Evolutionary conservation across 23 tunicate species (phyloP).

Genomic region (Botrylloides violaceus): DNA sequence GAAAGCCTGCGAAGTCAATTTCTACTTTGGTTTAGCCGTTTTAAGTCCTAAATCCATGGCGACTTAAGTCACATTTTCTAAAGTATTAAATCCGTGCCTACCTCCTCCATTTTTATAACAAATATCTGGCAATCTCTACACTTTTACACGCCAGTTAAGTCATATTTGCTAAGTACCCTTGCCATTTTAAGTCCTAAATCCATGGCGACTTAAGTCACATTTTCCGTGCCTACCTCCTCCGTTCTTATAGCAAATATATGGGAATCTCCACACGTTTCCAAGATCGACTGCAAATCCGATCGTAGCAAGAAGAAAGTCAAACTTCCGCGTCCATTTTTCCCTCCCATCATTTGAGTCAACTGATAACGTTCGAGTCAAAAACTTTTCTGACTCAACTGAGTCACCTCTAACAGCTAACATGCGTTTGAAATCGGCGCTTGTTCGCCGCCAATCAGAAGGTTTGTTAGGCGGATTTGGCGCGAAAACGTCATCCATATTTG

Average conservation of each 20-base stretch:
- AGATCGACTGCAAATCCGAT: slow-evolving; percentile 88
- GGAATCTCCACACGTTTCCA: slow-evolving; percentile 90
- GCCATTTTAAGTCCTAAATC: no score
- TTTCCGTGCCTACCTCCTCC: slow-evolving; percentile 82
- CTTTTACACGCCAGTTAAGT: no score
- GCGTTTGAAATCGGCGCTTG: background rate
- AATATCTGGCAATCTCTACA: no score
- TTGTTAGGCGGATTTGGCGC: background rate
- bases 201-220: no score
- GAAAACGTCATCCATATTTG: background rate
- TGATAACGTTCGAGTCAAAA: slow-evolving; percentile 7
- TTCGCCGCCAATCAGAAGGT: slow-evolving; percentile 1
- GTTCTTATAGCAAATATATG: slow-evolving; percentile 63
- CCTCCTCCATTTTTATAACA: no score
- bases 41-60: no score
- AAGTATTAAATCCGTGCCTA: no score
- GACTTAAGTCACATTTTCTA: no score
- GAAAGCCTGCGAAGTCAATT: no score
- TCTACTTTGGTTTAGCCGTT: no score
- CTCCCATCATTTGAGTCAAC: slow-evolving; percentile 15
- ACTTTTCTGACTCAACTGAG: slow-evolving; percentile 26
- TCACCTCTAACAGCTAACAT: background rate
- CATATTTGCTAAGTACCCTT: no score
- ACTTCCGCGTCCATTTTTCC: slow-evolving; percentile 57
- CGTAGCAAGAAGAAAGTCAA: slow-evolving; percentile 56